These are phyloP conservation scores for Xylota sylvarum DNA, from an alignment of 2,888 invertebrate species.

Conservation along the genomic window DNA sequence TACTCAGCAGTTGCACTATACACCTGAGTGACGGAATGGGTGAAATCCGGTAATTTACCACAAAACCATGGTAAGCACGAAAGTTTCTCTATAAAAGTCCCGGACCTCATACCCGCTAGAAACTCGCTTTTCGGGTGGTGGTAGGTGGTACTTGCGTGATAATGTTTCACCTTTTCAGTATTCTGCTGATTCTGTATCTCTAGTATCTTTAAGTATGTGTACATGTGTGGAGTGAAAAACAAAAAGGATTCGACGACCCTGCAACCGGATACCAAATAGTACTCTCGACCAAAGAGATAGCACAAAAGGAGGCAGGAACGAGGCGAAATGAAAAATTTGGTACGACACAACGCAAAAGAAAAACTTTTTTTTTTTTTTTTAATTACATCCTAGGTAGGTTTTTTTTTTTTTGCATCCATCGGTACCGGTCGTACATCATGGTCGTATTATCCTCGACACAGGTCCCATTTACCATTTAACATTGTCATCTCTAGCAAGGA, in stretches of 20 bases:
- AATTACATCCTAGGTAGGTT: conserved; percentile 58
- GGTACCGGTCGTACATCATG: conserved; percentile 30
- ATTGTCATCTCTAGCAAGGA: conserved; percentile 14
- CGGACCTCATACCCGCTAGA: conserved; percentile 10
- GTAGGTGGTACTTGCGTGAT: conserved; percentile 18
- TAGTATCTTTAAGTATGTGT: neutral
- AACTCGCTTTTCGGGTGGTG: neutral
- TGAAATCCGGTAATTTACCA: conserved; percentile 50
- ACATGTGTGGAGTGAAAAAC: conserved; percentile 6
- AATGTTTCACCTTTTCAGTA: conserved; percentile 16
- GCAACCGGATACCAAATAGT: conserved; percentile 27
- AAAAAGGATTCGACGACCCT: conserved; percentile 33
- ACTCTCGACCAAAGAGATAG: conserved; percentile 23
- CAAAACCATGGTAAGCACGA: conserved; percentile 30
- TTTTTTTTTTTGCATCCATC: conserved; percentile 16
- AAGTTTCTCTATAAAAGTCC: conserved; percentile 28
- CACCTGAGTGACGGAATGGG: neutral
- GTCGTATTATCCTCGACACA: conserved; percentile 43
- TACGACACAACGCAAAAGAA: neutral
- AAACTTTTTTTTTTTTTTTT: conserved; percentile 25
- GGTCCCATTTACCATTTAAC: conserved; percentile 49
- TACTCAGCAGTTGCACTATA: neutral
- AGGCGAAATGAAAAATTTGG: conserved; percentile 11
- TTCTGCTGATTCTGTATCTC: conserved; percentile 19
- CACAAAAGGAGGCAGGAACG: conserved; percentile 24